phyloP scores from a whole-genome alignment of 2,113 vertebrate genomes.

The Spea bombifrons region DNA sequence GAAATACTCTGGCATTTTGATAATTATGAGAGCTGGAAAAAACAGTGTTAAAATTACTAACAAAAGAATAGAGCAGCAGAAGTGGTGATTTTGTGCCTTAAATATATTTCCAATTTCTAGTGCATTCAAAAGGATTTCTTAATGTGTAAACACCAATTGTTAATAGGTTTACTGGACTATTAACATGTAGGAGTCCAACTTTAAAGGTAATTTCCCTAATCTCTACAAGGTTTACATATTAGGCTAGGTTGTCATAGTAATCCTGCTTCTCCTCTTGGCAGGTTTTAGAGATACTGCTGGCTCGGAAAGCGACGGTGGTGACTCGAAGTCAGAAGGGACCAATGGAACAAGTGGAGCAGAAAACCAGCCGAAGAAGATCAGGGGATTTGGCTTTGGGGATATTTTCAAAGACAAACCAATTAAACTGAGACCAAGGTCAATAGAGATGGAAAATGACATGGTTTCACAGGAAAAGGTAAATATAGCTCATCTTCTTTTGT shows the following conservation, averaged over 20 bases:
- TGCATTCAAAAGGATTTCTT: too few relatives aligned
- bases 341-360: slow-evolving; percentile 72
- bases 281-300: slow-evolving; percentile 88
- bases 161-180: too few relatives aligned
- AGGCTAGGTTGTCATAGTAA: slow-evolving; percentile 26
- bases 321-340: slow-evolving; percentile 87
- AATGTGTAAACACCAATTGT: too few relatives aligned
- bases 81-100: too few relatives aligned
- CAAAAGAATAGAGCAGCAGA: too few relatives aligned
- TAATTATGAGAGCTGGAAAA: too few relatives aligned
- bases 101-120: too few relatives aligned
- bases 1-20: too few relatives aligned
- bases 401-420: slow-evolving; percentile 98
- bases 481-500: slow-evolving; percentile 51
- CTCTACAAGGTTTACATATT: slow-evolving; percentile 1
- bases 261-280: slow-evolving; percentile 57
- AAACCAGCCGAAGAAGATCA: slow-evolving; percentile 93
- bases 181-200: too few relatives aligned
- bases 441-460: slow-evolving; percentile 83
- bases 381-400: slow-evolving; percentile 94
- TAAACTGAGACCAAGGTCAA: slow-evolving; percentile 89
- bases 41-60: too few relatives aligned
- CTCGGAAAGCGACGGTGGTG: slow-evolving; percentile 90
- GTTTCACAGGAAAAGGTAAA: slow-evolving; percentile 78
- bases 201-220: too few relatives aligned